Evolutionary conservation across 2,888 invertebrate species (phyloP).

Genomic region (Desoria tigrina): DNA sequence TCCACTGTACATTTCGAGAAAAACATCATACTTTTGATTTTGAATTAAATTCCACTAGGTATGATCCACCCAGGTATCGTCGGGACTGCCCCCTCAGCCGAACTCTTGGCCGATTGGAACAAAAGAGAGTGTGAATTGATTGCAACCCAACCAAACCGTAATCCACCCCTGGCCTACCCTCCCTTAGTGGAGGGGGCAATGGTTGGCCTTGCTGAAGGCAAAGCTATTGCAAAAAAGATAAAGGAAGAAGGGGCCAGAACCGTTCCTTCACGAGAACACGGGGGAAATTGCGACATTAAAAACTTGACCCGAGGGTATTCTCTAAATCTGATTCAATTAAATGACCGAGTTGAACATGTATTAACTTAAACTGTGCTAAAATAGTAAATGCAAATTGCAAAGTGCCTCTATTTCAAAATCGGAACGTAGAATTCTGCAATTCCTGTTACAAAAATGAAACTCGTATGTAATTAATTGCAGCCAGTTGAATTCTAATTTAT

Average conservation of each 20-base stretch:
- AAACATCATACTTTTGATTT: background rate
- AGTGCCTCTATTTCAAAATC: too few species aligned
- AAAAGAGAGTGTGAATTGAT: constrained; percentile 37
- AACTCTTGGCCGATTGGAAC: constrained; percentile 42
- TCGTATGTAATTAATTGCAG: too few species aligned
- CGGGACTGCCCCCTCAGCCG: constrained; percentile 38
- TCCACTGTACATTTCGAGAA: too few species aligned
- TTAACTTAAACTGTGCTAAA: too few species aligned
- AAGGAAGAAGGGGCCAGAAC: constrained; percentile 45
- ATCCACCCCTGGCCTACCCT: constrained; percentile 33
- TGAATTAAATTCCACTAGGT: constrained; percentile 18
- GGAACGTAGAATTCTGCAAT: too few species aligned
- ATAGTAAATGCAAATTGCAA: too few species aligned
- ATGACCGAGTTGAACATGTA: too few species aligned
- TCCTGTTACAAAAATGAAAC: too few species aligned
- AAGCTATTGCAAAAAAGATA: constrained; percentile 25
- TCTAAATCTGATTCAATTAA: too few species aligned
- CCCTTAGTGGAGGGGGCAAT: constrained; percentile 25
- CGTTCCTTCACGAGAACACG: constrained; percentile 44
- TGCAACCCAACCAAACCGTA: constrained; percentile 2
- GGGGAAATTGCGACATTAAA: constrained; percentile 49
- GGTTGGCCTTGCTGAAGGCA: constrained; percentile 37
- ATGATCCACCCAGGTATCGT: constrained; percentile 47
- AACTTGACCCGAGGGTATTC: constrained; percentile 44
- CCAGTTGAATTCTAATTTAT: too few species aligned